Base-by-base conservation (phyloP, 2,888 invertebrate genomes). In the Autographa gamma region DNA sequence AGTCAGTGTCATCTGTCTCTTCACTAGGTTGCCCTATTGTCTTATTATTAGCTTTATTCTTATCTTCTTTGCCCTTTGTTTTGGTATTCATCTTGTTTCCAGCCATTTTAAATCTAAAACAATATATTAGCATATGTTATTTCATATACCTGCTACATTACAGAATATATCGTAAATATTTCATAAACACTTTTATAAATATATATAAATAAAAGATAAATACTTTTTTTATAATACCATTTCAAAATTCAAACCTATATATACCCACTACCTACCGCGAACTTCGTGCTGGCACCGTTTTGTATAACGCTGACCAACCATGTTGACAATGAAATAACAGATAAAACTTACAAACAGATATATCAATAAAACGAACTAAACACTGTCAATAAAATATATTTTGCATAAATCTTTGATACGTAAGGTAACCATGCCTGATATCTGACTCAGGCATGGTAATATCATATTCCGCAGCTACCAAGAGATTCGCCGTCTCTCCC, bases 401-500 rank as follows among this genome's bases (percentile, higher is more conserved):
- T 78, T 69, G 31, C 34, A 60, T 59, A 75, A 69, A 63, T 73
- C 18, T 25, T 63, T 67, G 62, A 38, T 60, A 63, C 16, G 43
- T 56, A 62, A 66, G 66, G 65, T 72, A 75, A 76, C 72, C 74
- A 78, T 63, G 63, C 73, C 74, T 70, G 76, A 52, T 76, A 78
- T 60, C 68, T 69, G 67, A 71, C 73, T 76, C 88, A 82, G 89
- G 92, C 93, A 93, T 94, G 92, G 88, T 84, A 88, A 80, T 84
- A 88, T 82, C 88, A 87, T 83, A 86, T 90, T 85, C 81, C 83
- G 86, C 87, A 90, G 89, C 88, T 88, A 90, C 89, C 85, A 88
- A 90, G 85, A 85, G 85, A 87, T 82, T 84, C 89, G 84, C 85
- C 90, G 95, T 95, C 95, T 95, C 95, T 95, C 95, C 95, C 95